These are phyloP conservation scores for Orthosia cruda DNA, from an alignment of 2,888 invertebrate species.

Conservation along the genomic window DNA sequence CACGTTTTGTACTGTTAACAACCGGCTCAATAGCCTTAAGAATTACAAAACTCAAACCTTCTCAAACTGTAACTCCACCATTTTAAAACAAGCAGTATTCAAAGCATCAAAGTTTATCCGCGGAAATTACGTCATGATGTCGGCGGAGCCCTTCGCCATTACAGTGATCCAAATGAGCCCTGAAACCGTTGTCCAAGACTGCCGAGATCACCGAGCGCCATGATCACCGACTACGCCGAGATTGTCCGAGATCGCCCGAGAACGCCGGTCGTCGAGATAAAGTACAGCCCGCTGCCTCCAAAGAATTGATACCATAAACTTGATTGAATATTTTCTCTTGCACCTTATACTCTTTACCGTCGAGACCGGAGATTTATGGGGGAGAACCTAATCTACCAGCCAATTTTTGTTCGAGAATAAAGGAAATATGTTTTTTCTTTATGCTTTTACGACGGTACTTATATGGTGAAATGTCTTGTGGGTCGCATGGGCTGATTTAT, in stretches of 20 bases:
- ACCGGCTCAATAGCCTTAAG: not conserved
- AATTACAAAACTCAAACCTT: not conserved
- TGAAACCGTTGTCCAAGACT: conserved; percentile 71
- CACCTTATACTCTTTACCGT: conserved; percentile 66
- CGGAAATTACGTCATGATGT: conserved; percentile 69
- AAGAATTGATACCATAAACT: conserved; percentile 81
- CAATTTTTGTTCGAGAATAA: conserved; percentile 61
- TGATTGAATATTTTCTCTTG: conserved; percentile 84
- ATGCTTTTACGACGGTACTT: conserved; percentile 50
- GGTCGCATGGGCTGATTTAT: conserved; percentile 37
- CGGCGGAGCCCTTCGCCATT: conserved; percentile 67
- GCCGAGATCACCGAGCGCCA: not conserved
- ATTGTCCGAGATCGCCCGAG: conserved; percentile 66
- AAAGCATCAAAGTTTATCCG: conserved; percentile 53
- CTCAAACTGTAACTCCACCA: conserved; percentile 10
- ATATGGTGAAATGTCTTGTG: conserved; percentile 31
- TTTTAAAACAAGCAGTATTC: conserved; percentile 32
- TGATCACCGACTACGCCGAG: conserved; percentile 44
- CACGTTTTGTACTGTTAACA: no score
- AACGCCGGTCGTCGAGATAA: conserved; percentile 68
- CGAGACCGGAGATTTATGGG: conserved; percentile 68
- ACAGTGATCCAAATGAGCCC: conserved; percentile 76
- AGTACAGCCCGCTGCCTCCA: conserved; percentile 63
- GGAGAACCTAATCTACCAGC: conserved; percentile 65
- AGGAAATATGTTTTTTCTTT: conserved; percentile 64